Conservation (phyloP, 2,113 vertebrate species). For the Sorex araneus region DNA sequence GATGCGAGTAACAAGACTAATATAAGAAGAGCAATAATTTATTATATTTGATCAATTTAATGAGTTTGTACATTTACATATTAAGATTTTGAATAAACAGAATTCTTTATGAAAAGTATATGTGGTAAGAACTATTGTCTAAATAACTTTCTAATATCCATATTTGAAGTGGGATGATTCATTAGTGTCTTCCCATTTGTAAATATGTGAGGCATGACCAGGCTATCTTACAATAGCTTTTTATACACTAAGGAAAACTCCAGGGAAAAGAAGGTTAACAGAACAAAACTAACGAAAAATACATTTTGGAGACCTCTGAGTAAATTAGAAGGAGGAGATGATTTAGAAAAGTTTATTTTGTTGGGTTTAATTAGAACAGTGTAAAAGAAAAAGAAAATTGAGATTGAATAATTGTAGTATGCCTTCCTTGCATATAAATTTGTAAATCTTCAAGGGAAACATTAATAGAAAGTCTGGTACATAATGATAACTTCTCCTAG, state of each 20-base stretch:
- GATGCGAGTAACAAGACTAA: not conserved
- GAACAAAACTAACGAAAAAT: not conserved
- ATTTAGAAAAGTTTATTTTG: not conserved
- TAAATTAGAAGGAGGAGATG: not conserved
- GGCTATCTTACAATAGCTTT: not conserved
- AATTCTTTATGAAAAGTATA: slow-evolving; percentile 10
- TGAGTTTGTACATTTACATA: slow-evolving; percentile 35
- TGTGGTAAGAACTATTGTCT: not conserved
- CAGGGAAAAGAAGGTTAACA: not conserved
- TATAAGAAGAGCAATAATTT: not conserved
- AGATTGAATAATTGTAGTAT: not conserved
- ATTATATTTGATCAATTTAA: not conserved
- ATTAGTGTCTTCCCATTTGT: not conserved
- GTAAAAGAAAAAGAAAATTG: not conserved
- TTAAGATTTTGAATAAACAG: not conserved
- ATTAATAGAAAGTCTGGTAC: not conserved
- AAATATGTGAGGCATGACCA: not conserved
- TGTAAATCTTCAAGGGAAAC: not conserved
- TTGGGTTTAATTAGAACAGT: too few relatives aligned
- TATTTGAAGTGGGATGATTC: slow-evolving; percentile 37
- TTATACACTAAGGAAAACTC: slow-evolving; percentile 8
- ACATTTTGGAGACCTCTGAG: not conserved
- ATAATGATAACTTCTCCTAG: not conserved
- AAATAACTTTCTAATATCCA: slow-evolving; percentile 42
- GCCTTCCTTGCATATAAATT: not conserved